phyloP scores from a whole-genome alignment of 1,140 invertebrate genomes.

The Eupeodes corollae region DNA sequence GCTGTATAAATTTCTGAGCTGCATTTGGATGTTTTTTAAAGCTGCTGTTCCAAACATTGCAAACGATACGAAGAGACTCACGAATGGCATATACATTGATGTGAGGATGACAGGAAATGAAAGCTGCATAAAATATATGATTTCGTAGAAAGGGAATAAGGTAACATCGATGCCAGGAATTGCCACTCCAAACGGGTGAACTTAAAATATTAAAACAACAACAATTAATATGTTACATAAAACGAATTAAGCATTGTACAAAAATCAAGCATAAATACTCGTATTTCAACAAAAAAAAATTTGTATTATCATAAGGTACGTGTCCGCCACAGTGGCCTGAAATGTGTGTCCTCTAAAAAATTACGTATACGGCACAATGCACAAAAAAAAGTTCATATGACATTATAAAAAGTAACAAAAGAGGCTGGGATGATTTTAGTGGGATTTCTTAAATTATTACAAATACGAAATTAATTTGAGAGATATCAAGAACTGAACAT shows the following conservation, averaged over 20 bases:
- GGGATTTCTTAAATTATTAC: too few species aligned
- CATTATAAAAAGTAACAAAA: neutral
- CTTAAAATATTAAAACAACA: conserved; percentile 10
- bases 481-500: too few species aligned
- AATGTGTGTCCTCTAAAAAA: too few species aligned
- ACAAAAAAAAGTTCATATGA: neutral
- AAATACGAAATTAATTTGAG: too few species aligned
- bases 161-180: conserved; percentile 22
- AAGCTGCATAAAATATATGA: conserved; percentile 22
- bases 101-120: conserved; percentile 19
- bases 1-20: conserved; percentile 3
- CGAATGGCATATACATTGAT: conserved; percentile 32
- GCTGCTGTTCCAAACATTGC: conserved; percentile 26
- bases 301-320: too few species aligned
- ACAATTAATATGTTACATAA: too few species aligned
- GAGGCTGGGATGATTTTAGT: too few species aligned
- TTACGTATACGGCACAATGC: too few species aligned
- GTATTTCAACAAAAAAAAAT: neutral
- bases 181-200: conserved; percentile 26
- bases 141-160: conserved; percentile 22
- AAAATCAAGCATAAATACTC: neutral
- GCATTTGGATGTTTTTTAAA: conserved; percentile 21
- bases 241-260: neutral
- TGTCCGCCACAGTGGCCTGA: too few species aligned
- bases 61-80: conserved; percentile 27